Evolutionary conservation across 2,797 vertebrate genomes (phyloP), one percentile per base, ranked within the genome.

Genomic region (Botia almorhae): DNA sequence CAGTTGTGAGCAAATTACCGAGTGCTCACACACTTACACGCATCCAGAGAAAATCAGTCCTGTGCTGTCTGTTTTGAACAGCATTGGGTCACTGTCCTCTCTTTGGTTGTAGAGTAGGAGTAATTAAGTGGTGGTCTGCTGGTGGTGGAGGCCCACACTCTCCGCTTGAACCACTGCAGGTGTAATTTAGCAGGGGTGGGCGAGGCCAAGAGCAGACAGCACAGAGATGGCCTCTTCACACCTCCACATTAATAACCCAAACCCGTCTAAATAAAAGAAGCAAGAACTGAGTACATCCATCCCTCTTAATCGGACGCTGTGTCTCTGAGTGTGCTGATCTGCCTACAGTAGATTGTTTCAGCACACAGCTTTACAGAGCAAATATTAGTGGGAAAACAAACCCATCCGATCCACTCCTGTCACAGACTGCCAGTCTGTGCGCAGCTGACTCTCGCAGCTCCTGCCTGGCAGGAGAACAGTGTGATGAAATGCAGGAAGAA

Each of bases 311-410:
- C 71, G 81, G 33, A 72, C 76, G 81, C 68, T 70, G 80, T 80
- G 79, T 83, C 64, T 53, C 74, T 4, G 56, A 55, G 63, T 46
- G 74, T 80, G 50, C 29, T 33, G 73, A 39, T 50, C 80, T 61
- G 67, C 53, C 61, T 83, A 79, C 81, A 74, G 75, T 76, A 78
- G 80, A 86, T 81, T 72, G 75, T 80, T 82, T 16, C 23, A 76
- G 55, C 39, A 79, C 17, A 48, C 73, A 71, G 76, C 80, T 83
- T 83, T 82, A 82, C 86, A 75, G 73, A 70, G 48, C 78, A 88
- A 82, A 85, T 78, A 75, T 63, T 86, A 53, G 33, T 71, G 29
- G 69, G 82, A 82, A 64, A 82, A 75, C 36, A 87, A 87, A 79
- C 68, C 46, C 70, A 69, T 63, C 69, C n/a, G 17, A 60, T 83